Percentiles rank a stretch among this genome's conserved stretches.
Conservation (phyloP, 1,140 invertebrate genomes). For the Lepidotrigona ventralis region DNA sequence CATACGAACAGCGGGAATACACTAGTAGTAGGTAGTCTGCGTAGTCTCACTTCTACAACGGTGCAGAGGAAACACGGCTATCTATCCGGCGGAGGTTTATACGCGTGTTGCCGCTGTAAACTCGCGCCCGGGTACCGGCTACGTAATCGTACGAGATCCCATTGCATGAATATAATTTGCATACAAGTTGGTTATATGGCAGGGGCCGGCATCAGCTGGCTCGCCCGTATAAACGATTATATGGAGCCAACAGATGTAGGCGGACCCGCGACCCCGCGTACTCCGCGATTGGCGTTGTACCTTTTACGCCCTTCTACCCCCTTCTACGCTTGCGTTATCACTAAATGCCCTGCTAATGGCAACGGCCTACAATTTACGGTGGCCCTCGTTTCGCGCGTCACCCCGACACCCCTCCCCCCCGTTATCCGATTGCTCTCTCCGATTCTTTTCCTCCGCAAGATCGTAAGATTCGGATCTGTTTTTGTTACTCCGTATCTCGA, state of each 20-base stretch:
- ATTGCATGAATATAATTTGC: slow-evolving; percentile 81
- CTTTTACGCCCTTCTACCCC: slow-evolving; percentile 62
- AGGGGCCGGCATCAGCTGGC: slow-evolving; percentile 77
- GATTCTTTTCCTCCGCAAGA: neutral
- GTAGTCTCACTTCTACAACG: slow-evolving; percentile 64
- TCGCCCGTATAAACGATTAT: slow-evolving; percentile 80
- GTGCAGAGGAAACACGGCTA: slow-evolving; percentile 72
- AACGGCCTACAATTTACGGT: slow-evolving; percentile 66
- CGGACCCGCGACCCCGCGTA: slow-evolving; percentile 66
- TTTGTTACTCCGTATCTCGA: neutral
- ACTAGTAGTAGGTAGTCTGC: slow-evolving; percentile 22
- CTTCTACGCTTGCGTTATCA: slow-evolving; percentile 57
- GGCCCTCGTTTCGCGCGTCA: slow-evolving; percentile 32
- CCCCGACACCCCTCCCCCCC: neutral
- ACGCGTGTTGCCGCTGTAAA: slow-evolving; percentile 79
- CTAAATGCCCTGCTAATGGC: slow-evolving; percentile 69
- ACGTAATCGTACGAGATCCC: slow-evolving; percentile 79
- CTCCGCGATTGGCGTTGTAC: slow-evolving; percentile 68
- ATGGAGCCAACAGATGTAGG: slow-evolving; percentile 80
- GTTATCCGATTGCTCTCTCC: neutral
- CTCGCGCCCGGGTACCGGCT: slow-evolving; percentile 73
- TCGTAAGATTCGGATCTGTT: neutral
- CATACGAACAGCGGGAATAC: neutral
- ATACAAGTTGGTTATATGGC: slow-evolving; percentile 80
- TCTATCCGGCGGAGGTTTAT: slow-evolving; percentile 78